These are phyloP conservation scores for Xanthia togata DNA, from an alignment of 2,888 invertebrate genomes.

Conservation along the genomic window DNA sequence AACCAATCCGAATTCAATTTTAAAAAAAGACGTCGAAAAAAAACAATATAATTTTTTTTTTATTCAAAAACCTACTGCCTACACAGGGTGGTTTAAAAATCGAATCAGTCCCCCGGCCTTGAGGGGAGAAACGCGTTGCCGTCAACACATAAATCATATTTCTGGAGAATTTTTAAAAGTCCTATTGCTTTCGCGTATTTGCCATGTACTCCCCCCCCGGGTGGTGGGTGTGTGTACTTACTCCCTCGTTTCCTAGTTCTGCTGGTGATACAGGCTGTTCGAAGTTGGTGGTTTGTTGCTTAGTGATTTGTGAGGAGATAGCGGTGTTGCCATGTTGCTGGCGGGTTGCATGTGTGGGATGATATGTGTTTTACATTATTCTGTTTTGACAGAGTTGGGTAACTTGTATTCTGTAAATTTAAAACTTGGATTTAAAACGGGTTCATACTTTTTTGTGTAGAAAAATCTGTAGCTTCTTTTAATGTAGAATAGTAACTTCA, in stretches of 20 bases:
- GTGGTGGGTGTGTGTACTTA: slow-evolving; percentile 88
- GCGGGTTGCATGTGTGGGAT: background rate
- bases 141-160: slow-evolving; percentile 91
- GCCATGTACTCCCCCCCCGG: slow-evolving; percentile 89
- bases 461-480: fast-evolving
- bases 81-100: slow-evolving; percentile 89
- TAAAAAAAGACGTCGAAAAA: slow-evolving; percentile 67
- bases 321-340: slow-evolving; percentile 36
- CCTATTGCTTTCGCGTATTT: slow-evolving; percentile 91
- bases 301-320: slow-evolving; percentile 65
- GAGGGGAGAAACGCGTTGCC: slow-evolving; percentile 86
- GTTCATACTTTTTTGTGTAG: background rate
- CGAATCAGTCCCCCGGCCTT: slow-evolving; percentile 90
- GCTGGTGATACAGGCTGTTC: slow-evolving; percentile 78
- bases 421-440: background rate
- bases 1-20: slow-evolving; percentile 66
- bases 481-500: background rate
- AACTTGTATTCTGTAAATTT: background rate
- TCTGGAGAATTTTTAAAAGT: slow-evolving; percentile 91
- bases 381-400: background rate
- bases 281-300: slow-evolving; percentile 61
- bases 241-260: slow-evolving; percentile 90
- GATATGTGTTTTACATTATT: background rate
- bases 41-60: slow-evolving; percentile 75
- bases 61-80: slow-evolving; percentile 75